These are phyloP conservation scores for Hypolimnas misippus DNA, from an alignment of 2,888 invertebrate species.

Conservation along the genomic window DNA sequence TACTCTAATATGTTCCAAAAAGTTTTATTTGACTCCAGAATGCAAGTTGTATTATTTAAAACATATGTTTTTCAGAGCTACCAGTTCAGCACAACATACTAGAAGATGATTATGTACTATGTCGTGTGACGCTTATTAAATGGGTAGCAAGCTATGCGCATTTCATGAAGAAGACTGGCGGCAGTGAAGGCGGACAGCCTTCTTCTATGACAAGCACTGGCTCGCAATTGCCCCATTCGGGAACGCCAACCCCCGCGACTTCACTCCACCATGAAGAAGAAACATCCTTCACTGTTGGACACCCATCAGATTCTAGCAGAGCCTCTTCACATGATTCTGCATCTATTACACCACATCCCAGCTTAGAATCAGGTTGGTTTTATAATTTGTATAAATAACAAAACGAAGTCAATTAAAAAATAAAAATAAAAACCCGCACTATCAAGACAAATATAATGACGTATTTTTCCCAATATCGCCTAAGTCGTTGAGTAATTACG, in stretches of 20 bases:
- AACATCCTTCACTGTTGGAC: conserved; percentile 75
- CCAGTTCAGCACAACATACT: conserved; percentile 89
- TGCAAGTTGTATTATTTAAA: background rate
- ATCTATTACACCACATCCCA: conserved; percentile 83
- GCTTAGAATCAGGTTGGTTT: conserved; percentile 84
- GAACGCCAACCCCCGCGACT: conserved; percentile 69
- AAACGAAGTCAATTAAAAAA: no score
- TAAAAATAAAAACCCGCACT: no score
- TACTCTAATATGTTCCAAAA: background rate
- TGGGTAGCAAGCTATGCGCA: conserved; percentile 95
- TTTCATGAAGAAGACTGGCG: conserved; percentile 86
- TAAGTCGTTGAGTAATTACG: no score
- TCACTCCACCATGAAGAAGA: conserved; percentile 77
- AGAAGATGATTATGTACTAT: conserved; percentile 87
- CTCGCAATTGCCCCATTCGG: conserved; percentile 70
- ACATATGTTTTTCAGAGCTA: conserved; percentile 80
- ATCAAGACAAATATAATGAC: no score
- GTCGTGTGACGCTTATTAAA: conserved; percentile 93
- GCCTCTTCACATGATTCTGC: conserved; percentile 80
- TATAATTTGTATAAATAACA: background rate
- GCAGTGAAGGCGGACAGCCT: conserved; percentile 76
- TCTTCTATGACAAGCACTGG: conserved; percentile 77
- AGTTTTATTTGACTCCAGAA: no score
- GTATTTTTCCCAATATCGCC: no score
- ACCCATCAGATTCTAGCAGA: conserved; percentile 78